phyloP scores from a whole-genome alignment of 2,113 vertebrate species.

The Limnothrissa miodon region DNA sequence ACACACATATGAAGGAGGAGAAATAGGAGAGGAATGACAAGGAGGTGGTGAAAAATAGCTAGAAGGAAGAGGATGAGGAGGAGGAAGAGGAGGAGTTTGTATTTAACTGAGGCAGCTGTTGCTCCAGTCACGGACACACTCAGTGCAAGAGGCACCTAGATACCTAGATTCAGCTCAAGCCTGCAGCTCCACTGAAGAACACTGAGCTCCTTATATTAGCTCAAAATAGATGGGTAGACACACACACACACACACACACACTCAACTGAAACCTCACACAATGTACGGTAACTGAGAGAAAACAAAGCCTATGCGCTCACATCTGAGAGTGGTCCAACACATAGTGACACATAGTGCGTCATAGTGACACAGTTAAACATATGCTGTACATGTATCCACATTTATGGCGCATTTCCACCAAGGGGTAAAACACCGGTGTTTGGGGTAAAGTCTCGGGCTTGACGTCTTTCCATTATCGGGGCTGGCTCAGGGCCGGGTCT shows the following conservation, averaged over 20 bases:
- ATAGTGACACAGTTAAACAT: too few species aligned
- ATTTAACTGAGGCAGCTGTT: not conserved
- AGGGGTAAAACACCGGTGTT: too few species aligned
- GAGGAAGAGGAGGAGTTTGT: not conserved
- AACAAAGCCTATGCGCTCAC: too few species aligned
- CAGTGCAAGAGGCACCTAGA: not conserved
- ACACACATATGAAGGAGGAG: not conserved
- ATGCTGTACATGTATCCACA: too few species aligned
- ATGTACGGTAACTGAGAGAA: not conserved
- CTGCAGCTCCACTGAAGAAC: not conserved
- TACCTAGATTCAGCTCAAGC: not conserved
- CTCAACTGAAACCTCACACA: not conserved
- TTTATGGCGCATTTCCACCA: too few species aligned
- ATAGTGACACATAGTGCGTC: too few species aligned
- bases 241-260: not conserved
- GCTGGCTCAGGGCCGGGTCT: too few species aligned
- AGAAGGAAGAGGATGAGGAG: not conserved
- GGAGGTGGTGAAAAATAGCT: not conserved
- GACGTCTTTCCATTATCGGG: too few species aligned
- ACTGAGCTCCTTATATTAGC: not conserved
- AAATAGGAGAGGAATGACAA: not conserved
- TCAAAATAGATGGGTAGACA: not conserved
- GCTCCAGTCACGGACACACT: not conserved
- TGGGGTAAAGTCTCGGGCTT: too few species aligned
- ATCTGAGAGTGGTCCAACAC: too few species aligned